These are phyloP conservation scores for Rhagologus leucostigma DNA, from an alignment of 2,113 vertebrate species.

Conservation along the genomic window DNA sequence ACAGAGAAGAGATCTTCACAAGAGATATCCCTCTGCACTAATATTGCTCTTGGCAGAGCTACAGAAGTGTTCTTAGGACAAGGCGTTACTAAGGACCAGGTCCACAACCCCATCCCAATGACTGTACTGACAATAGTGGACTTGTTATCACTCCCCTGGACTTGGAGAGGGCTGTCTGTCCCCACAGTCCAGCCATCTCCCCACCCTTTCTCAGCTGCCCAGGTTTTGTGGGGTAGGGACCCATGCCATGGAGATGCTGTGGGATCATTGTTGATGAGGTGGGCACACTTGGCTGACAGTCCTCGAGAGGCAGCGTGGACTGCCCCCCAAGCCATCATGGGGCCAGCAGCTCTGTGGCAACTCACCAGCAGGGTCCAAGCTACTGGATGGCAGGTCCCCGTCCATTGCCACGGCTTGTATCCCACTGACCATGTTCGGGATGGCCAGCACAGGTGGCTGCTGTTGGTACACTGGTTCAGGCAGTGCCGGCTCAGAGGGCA, in stretches of 20 bases:
- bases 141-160: background rate
- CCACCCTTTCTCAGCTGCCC: background rate
- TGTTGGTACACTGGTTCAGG: background rate
- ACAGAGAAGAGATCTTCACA: background rate
- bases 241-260: accelerated
- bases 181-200: background rate
- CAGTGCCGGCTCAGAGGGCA: accelerated
- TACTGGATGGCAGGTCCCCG: background rate
- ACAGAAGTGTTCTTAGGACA: background rate
- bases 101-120: background rate
- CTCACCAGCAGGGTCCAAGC: background rate
- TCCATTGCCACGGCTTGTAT: background rate
- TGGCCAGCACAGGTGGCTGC: background rate
- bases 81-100: background rate
- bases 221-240: background rate
- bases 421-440: background rate
- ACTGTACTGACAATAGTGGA: background rate
- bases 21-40: background rate
- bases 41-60: background rate
- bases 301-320: background rate
- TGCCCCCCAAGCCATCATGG: accelerated
- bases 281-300: background rate
- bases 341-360: accelerated
- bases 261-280: background rate
- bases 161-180: background rate